Percentiles rank a stretch among this genome's conserved stretches.
Evolutionary conservation across 2,888 invertebrate genomes (phyloP).

Genomic region (Calameuta idolon): DNA sequence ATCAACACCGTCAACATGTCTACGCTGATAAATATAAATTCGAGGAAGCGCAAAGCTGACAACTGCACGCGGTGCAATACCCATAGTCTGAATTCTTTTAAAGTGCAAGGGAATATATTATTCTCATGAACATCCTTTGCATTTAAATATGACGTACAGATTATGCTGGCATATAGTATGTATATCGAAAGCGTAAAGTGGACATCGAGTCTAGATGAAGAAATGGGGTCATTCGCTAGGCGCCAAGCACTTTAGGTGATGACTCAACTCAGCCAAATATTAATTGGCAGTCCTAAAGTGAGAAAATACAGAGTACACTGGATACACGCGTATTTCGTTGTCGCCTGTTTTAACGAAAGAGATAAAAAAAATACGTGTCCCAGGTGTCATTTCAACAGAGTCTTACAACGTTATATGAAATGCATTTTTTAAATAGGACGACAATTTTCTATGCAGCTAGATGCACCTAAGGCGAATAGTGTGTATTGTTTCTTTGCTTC

Average conservation of each 20-base stretch:
- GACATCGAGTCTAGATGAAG: not conserved
- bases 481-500: constrained; percentile 71
- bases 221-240: not conserved
- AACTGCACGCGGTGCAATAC: not conserved
- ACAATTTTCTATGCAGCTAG: not conserved
- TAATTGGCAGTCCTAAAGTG: not conserved
- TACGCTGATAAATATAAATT: not conserved
- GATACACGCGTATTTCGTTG: not conserved
- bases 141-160: not conserved
- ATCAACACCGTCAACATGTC: not conserved
- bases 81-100: not conserved
- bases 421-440: not conserved
- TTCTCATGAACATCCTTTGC: not conserved
- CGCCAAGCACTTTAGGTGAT: not conserved
- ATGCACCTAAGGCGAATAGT: constrained; percentile 62
- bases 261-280: not conserved
- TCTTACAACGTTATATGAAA: not conserved
- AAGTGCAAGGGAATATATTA: not conserved
- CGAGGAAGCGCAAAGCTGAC: not conserved
- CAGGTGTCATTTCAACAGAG: not conserved
- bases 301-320: not conserved
- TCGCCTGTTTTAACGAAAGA: not conserved
- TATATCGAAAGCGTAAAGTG: not conserved
- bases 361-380: not conserved
- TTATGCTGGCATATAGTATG: not conserved